These are phyloP conservation scores for Anableps anableps DNA, from an alignment of 2,797 vertebrate species.

Conservation along the genomic window DNA sequence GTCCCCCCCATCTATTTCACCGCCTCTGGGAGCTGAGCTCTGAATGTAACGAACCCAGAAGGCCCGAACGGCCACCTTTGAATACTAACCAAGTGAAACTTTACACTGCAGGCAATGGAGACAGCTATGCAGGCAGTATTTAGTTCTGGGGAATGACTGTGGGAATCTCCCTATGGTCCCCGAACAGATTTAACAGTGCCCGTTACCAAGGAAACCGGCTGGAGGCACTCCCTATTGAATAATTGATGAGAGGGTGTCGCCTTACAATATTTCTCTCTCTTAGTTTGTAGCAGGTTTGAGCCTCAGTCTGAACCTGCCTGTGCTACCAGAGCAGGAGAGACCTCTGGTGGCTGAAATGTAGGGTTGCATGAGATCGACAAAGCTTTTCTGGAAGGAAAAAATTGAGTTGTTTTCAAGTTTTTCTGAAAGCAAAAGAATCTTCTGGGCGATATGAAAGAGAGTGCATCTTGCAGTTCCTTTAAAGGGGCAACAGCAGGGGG, in stretches of 20 bases:
- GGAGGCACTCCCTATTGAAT: conserved; percentile 75
- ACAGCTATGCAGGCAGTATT: conserved; percentile 49
- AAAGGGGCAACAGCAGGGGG: conserved; percentile 62
- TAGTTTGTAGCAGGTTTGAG: conserved; percentile 59
- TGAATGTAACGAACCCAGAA: conserved; percentile 25
- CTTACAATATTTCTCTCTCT: conserved; percentile 61
- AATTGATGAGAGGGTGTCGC: conserved; percentile 62
- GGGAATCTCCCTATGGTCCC: conserved; percentile 73
- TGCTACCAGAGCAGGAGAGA: conserved; percentile 54
- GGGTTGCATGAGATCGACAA: neutral
- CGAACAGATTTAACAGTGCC: conserved; percentile 59
- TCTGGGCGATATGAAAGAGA: neutral
- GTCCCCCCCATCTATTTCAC: conserved; percentile 14
- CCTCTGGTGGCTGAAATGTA: conserved; percentile 69
- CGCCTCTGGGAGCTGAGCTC: conserved; percentile 26
- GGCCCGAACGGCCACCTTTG: conserved; percentile 29
- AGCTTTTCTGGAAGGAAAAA: conserved; percentile 23
- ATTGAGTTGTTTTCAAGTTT: conserved; percentile 24
- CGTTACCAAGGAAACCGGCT: conserved; percentile 68
- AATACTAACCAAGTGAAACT: conserved; percentile 58
- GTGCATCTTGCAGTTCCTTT: conserved; percentile 55
- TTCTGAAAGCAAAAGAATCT: conserved; percentile 11
- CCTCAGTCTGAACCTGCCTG: neutral
- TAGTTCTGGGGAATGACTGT: conserved; percentile 47
- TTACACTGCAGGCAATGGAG: conserved; percentile 46